Percentiles rank a stretch among this genome's conserved stretches.
Evolutionary conservation across 2,113 vertebrate species (phyloP).

Genomic region (Okapia johnstoni): DNA sequence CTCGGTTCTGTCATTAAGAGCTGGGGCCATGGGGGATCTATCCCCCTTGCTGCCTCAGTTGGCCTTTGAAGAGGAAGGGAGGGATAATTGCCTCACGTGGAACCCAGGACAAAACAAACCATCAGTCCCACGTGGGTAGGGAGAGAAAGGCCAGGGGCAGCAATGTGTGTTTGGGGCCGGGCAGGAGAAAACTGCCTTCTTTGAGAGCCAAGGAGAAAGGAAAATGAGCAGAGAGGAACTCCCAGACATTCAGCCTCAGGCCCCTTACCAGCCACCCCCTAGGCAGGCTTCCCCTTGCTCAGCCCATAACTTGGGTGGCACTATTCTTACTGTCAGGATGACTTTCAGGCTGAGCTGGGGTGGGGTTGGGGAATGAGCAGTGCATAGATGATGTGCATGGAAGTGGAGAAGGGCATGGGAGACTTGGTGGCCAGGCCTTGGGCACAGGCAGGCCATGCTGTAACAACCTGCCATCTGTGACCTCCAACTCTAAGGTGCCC

Average conservation of each 20-base stretch:
- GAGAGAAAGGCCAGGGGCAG: not conserved
- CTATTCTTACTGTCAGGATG: conserved; percentile 17
- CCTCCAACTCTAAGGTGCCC: not conserved
- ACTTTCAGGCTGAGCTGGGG: conserved; percentile 41
- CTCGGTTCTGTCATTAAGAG: not conserved
- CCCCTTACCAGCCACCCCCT: not conserved
- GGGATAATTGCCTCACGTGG: not conserved
- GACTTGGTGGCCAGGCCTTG: not conserved
- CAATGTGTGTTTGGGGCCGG: too few relatives aligned
- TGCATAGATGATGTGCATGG: not conserved
- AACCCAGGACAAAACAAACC: not conserved
- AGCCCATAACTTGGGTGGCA: not conserved
- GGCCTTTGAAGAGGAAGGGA: not conserved
- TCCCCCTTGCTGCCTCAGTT: not conserved
- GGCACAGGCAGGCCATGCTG: not conserved
- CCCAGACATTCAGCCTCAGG: not conserved
- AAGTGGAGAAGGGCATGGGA: conserved; percentile 22
- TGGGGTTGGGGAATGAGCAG: not conserved
- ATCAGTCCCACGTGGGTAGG: not conserved
- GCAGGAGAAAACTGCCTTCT: not conserved
- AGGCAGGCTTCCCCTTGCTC: not conserved
- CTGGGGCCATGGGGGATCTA: not conserved
- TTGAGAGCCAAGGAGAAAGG: not conserved
- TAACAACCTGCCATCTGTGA: not conserved
- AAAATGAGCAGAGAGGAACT: not conserved